These are phyloP conservation scores for Caenorhabditis briggsae DNA, from an alignment of 1,140 invertebrate species.

Conservation along the genomic window DNA sequence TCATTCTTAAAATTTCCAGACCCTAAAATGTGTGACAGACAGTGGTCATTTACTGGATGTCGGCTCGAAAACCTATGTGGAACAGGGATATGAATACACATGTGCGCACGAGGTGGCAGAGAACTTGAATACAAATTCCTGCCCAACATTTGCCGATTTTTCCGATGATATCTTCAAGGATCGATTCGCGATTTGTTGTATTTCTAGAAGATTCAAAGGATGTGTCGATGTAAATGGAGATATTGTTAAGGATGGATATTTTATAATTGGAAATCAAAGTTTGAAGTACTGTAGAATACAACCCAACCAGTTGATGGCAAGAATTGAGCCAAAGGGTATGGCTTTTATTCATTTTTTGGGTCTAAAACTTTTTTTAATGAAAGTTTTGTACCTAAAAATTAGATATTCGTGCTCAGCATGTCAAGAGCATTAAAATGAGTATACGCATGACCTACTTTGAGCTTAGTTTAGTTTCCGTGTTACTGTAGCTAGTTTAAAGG, in stretches of 20 bases:
- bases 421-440: no score
- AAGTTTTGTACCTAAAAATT: no score
- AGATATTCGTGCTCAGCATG: no score
- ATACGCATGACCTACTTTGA: no score
- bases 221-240: constrained; percentile 37
- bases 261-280: constrained; percentile 21
- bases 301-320: neutral
- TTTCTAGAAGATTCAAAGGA: constrained; percentile 42
- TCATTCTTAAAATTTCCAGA: neutral
- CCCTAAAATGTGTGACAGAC: constrained; percentile 32
- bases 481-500: no score
- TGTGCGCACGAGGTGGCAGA: neutral
- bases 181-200: constrained; percentile 44
- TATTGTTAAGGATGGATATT: constrained; percentile 21
- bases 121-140: constrained; percentile 1
- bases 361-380: no score
- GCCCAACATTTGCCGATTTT: constrained; percentile 39
- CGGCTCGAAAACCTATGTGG: constrained; percentile 28
- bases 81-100: constrained; percentile 31
- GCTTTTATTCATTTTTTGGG: no score
- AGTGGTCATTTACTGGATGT: constrained; percentile 36
- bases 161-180: constrained; percentile 46
- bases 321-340: constrained; percentile 32
- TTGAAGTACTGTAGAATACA: constrained; percentile 44
- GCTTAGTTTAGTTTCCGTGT: no score